Conservation (phyloP, 2,797 vertebrate species). For the Karalla daura region DNA sequence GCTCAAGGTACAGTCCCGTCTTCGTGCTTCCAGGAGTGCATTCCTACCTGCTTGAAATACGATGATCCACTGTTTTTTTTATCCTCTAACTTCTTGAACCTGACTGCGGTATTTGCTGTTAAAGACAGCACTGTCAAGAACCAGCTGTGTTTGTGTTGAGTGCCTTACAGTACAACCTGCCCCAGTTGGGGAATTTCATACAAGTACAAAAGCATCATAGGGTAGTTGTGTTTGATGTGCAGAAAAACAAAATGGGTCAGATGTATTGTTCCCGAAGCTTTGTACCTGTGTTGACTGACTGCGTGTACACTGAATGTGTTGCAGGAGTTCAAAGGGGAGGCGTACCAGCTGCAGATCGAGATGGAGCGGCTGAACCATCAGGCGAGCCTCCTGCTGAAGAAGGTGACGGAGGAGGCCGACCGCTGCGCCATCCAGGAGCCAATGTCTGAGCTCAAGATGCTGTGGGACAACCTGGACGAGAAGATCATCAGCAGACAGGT, state of each 20-base stretch:
- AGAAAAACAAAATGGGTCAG: slow-evolving; percentile 16
- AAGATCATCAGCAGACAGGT: slow-evolving; percentile 97
- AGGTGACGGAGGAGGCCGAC: slow-evolving; percentile 90
- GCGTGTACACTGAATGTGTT: slow-evolving; percentile 26
- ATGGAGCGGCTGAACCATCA: slow-evolving; percentile 98
- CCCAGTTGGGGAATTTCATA: slow-evolving; percentile 18
- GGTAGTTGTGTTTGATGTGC: slow-evolving; percentile 56
- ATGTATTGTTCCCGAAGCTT: slow-evolving; percentile 36
- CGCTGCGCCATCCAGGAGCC: slow-evolving; percentile 93
- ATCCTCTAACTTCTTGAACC: slow-evolving; percentile 4
- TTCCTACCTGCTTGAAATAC: background rate
- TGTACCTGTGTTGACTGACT: slow-evolving; percentile 51
- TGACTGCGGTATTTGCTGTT: background rate
- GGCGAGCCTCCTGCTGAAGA: slow-evolving; percentile 93
- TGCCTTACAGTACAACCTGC: slow-evolving; percentile 22
- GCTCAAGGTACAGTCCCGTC: slow-evolving; percentile 89
- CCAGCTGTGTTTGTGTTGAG: slow-evolving; percentile 67
- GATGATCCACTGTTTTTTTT: background rate
- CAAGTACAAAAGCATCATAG: slow-evolving; percentile 18
- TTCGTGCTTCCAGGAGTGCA: slow-evolving; percentile 3
- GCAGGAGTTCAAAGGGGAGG: slow-evolving; percentile 95
- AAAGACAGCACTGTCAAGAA: slow-evolving; percentile 27
- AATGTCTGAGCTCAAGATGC: slow-evolving; percentile 91
- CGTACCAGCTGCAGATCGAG: slow-evolving; percentile 98
- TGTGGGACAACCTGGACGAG: slow-evolving; percentile 94